Evolutionary conservation across 2,888 invertebrate species (phyloP).

Genomic region (Drosophila pullipes): DNA sequence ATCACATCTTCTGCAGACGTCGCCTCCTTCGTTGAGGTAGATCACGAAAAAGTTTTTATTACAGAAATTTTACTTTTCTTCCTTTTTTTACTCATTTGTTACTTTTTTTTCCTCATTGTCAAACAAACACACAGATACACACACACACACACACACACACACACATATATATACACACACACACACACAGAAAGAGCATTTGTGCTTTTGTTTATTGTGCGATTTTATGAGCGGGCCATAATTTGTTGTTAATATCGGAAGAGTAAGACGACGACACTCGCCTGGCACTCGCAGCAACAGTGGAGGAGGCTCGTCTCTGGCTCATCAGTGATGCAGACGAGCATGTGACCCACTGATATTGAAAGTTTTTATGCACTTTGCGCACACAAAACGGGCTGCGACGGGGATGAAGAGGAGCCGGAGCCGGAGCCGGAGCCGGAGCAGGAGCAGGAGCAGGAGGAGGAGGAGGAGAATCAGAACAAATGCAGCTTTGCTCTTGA

Average conservation of each 20-base stretch:
- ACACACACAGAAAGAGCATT: not conserved
- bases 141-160: constrained; percentile 15
- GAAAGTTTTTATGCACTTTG: constrained; percentile 78
- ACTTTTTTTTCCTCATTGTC: constrained; percentile 43
- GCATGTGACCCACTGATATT: constrained; percentile 80
- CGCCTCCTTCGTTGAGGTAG: constrained; percentile 76
- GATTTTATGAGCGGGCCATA: constrained; percentile 78
- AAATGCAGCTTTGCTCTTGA: constrained; percentile 72
- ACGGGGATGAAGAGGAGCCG: not conserved
- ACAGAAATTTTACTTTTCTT: constrained; percentile 67
- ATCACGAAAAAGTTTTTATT: constrained; percentile 80
- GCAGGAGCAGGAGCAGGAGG: not conserved
- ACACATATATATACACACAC: constrained; percentile 1
- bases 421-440: not conserved
- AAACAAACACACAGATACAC: constrained; percentile 30
- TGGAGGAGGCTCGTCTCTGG: constrained; percentile 60
- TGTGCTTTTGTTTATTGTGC: constrained; percentile 74
- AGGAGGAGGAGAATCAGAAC: constrained; percentile 14
- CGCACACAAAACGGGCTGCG: constrained; percentile 31
- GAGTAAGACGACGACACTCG: constrained; percentile 37
- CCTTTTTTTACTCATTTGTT: constrained; percentile 47
- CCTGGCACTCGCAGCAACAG: constrained; percentile 18
- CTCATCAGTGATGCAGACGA: constrained; percentile 81
- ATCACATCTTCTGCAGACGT: constrained; percentile 41
- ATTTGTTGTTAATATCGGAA: constrained; percentile 78